These are phyloP conservation scores for Synergus japonicus DNA, from an alignment of 2,888 invertebrate species.

Conservation along the genomic window DNA sequence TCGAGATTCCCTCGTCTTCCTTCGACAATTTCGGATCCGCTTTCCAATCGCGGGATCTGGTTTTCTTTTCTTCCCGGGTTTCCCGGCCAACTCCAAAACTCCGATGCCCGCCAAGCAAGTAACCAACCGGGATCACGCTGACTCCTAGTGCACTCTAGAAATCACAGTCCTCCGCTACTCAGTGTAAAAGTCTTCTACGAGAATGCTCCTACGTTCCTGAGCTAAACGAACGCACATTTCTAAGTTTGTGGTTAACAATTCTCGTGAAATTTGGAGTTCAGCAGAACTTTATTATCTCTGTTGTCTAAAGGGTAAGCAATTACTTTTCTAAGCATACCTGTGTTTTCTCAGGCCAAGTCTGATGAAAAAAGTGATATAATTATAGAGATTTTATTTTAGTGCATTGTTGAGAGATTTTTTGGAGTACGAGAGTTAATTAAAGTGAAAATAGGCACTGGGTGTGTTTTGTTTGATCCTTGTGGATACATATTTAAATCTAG, in stretches of 20 bases:
- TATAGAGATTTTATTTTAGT: background rate
- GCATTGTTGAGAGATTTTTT: background rate
- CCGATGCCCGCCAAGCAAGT: background rate
- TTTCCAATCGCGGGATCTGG: constrained; percentile 9
- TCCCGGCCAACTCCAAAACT: background rate
- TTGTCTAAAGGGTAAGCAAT: constrained; percentile 35
- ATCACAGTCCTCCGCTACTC: constrained; percentile 22
- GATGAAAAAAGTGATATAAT: constrained; percentile 13
- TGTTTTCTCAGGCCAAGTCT: background rate
- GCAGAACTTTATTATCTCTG: constrained; percentile 30
- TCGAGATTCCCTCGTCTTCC: constrained; percentile 7
- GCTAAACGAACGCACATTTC: constrained; percentile 17
- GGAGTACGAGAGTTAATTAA: background rate
- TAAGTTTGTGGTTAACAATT: constrained; percentile 11
- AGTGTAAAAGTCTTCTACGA: constrained; percentile 23
- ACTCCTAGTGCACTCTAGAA: constrained; percentile 37
- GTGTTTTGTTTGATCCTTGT: background rate
- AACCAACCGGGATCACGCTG: constrained; percentile 30
- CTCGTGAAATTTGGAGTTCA: constrained; percentile 1
- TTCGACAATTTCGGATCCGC: constrained; percentile 20
- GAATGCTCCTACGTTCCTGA: constrained; percentile 28
- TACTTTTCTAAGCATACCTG: constrained; percentile 13
- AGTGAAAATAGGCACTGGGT: background rate
- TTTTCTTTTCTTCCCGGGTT: constrained; percentile 13
- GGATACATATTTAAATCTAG: background rate